These are phyloP conservation scores for Sitodiplosis mosellana DNA, from an alignment of 1,140 invertebrate genomes.

Conservation along the genomic window DNA sequence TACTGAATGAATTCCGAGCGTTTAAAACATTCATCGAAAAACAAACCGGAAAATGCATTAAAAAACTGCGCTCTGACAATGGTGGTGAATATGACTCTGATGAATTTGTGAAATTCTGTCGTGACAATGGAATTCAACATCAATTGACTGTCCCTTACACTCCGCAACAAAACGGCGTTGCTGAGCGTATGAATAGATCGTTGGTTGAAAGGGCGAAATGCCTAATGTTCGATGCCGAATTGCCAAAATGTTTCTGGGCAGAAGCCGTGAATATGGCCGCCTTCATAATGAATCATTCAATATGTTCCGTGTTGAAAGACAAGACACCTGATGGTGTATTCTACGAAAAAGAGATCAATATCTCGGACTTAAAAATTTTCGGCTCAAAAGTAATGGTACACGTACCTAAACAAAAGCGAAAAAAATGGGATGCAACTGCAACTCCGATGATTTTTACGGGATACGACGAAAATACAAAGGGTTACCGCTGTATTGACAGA, in stretches of 20 bases:
- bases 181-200: constrained; percentile 13
- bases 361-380: constrained; percentile 14
- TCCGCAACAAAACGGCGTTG: constrained; percentile 15
- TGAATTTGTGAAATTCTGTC: constrained; percentile 7
- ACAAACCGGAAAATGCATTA: too few species aligned
- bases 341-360: constrained; percentile 8
- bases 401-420: constrained; percentile 6
- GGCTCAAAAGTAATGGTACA: constrained; percentile 7
- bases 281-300: constrained; percentile 17
- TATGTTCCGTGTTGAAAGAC: background rate
- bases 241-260: constrained; percentile 20
- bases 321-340: constrained; percentile 11
- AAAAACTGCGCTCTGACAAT: constrained; percentile 17
- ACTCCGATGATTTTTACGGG: constrained; percentile 5
- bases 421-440: constrained; percentile 8
- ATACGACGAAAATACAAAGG: background rate
- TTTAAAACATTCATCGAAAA: constrained; percentile 15
- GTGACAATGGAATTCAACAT: constrained; percentile 2
- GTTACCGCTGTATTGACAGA: background rate
- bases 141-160: constrained; percentile 11
- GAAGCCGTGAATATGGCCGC: constrained; percentile 22
- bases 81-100: constrained; percentile 18
- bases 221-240: constrained; percentile 2
- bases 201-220: constrained; percentile 9
- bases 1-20: constrained; percentile 11